Conservation (phyloP, 2,888 invertebrate genomes). For the Pasiphila rectangulata region DNA sequence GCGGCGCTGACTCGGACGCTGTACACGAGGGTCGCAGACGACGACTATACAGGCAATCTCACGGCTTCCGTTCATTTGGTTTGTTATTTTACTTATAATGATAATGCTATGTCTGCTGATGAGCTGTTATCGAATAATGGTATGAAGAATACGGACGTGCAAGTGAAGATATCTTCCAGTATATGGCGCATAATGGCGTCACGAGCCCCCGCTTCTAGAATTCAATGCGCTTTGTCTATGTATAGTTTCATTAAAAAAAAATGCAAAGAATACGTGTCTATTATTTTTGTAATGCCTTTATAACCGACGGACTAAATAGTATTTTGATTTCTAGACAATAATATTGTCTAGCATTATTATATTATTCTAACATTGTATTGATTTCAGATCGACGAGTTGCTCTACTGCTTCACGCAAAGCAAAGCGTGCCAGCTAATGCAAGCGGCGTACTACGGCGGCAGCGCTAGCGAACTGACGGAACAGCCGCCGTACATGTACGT, state of each 20-base stretch:
- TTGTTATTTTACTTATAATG: too few species aligned
- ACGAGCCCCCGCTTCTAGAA: too few species aligned
- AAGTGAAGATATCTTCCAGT: slow-evolving; percentile 84
- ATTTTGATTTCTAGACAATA: too few species aligned
- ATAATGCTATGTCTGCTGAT: too few species aligned
- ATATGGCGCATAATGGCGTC: too few species aligned
- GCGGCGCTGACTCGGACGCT: slow-evolving; percentile 84
- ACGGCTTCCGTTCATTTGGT: slow-evolving; percentile 69
- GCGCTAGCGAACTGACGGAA: slow-evolving; percentile 36
- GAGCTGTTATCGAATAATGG: slow-evolving; percentile 55
- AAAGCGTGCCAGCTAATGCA: slow-evolving; percentile 84
- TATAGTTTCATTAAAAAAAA: too few species aligned
- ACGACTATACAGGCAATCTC: slow-evolving; percentile 56
- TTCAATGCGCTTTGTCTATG: too few species aligned
- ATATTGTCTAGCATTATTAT: too few species aligned
- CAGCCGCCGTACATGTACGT: slow-evolving; percentile 44
- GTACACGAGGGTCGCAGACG: slow-evolving; percentile 81
- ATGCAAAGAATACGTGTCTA: too few species aligned
- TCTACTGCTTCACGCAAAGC: slow-evolving; percentile 88
- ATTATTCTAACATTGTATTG: too few species aligned
- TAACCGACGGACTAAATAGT: too few species aligned
- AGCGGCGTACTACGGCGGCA: slow-evolving; percentile 71
- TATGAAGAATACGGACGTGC: slow-evolving; percentile 74
- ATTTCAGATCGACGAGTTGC: slow-evolving; percentile 85
- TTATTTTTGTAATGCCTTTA: too few species aligned